Evolutionary conservation across 1,140 invertebrate genomes (phyloP).

Genomic region (Sesamia nonagrioides): DNA sequence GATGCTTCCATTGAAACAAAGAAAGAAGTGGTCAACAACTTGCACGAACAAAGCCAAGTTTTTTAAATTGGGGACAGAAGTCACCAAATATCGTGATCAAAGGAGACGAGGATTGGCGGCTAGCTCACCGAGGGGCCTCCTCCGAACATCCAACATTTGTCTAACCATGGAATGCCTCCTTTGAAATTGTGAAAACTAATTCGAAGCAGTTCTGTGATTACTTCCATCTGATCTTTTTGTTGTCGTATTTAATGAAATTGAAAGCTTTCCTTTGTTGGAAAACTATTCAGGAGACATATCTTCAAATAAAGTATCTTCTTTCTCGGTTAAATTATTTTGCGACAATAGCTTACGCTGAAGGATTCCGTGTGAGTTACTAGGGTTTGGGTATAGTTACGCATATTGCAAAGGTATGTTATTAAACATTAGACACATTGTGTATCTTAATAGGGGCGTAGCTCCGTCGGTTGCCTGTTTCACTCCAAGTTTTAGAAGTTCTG

Average conservation of each 20-base stretch:
- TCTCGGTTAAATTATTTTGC: constrained; percentile 46
- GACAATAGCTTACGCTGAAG: constrained; percentile 37
- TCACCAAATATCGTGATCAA: constrained; percentile 74
- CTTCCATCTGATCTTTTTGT: constrained; percentile 60
- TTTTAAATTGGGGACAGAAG: constrained; percentile 64
- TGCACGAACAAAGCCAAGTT: constrained; percentile 58
- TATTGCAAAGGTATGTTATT: constrained; percentile 56
- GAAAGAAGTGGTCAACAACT: constrained; percentile 62
- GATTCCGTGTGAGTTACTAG: constrained; percentile 3
- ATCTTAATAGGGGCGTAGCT: constrained; percentile 77
- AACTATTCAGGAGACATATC: constrained; percentile 57
- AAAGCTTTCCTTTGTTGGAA: constrained; percentile 54
- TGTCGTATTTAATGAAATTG: constrained; percentile 71
- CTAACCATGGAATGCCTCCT: constrained; percentile 78
- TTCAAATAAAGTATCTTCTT: constrained; percentile 52
- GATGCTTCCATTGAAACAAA: constrained; percentile 57
- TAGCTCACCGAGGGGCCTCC: constrained; percentile 43
- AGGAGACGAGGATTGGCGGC: constrained; percentile 59
- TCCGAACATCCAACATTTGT: constrained; percentile 68
- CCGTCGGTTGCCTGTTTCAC: constrained; percentile 71
- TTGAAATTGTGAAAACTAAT: constrained; percentile 78
- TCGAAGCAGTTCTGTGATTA: constrained; percentile 68
- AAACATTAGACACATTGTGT: constrained; percentile 73
- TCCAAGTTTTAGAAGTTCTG: constrained; percentile 76
- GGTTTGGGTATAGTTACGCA: constrained; percentile 33